Percentiles rank a stretch among this genome's conserved stretches.
Evolutionary conservation across 1,140 invertebrate species (phyloP).

Genomic region (Ridgeia piscesae): DNA sequence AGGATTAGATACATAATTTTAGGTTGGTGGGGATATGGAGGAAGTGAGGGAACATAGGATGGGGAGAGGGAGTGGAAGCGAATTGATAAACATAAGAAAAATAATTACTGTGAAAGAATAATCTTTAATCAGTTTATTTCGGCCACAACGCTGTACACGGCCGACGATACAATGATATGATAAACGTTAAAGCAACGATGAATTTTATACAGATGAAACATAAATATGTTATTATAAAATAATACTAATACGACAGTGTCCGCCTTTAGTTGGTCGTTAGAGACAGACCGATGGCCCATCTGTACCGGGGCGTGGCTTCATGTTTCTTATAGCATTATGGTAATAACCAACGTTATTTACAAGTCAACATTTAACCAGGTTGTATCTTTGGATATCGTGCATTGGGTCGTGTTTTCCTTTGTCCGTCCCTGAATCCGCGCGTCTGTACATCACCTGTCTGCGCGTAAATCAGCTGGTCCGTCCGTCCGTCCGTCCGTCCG

Average conservation of each 20-base stretch:
- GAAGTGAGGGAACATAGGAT: no score
- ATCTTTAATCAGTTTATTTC: not conserved
- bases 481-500: no score
- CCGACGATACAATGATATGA: not conserved
- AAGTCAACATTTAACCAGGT: not conserved
- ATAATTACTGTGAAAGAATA: not conserved
- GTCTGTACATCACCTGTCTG: no score
- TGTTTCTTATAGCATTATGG: not conserved
- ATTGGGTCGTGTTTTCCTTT: not conserved
- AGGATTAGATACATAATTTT: no score
- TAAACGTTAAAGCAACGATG: not conserved
- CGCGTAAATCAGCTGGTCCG: no score
- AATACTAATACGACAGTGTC: not conserved
- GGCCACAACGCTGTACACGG: not conserved
- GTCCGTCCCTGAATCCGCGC: no score
- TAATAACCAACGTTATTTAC: not conserved
- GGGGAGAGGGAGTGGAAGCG: no score
- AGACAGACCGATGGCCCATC: not conserved
- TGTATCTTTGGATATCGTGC: not conserved
- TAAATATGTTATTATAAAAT: not conserved
- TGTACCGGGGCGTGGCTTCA: not conserved
- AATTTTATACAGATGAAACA: not conserved
- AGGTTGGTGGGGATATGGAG: no score
- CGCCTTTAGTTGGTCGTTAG: not conserved
- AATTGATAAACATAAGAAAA: not conserved